A percentile compares a stretch with the other conserved stretches of the same genome.
Conservation (phyloP, 2,888 invertebrate genomes). For the Hedya salicella region DNA sequence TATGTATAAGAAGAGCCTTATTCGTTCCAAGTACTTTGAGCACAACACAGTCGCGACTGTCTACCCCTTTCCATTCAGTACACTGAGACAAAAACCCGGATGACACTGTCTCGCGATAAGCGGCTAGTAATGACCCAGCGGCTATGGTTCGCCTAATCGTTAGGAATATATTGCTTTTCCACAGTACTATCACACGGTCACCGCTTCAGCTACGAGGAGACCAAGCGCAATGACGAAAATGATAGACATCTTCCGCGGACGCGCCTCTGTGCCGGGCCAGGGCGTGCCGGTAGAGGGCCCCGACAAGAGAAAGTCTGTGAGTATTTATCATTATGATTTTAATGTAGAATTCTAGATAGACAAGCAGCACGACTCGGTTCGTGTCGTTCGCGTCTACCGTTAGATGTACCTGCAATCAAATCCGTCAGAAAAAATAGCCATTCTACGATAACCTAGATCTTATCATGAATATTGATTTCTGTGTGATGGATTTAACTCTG, state of each 20-base stretch:
- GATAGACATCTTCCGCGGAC: constrained; percentile 93
- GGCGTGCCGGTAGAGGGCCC: constrained; percentile 55
- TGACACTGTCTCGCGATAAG: too few relatives aligned
- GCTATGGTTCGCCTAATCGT: too few relatives aligned
- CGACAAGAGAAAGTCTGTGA: constrained; percentile 70
- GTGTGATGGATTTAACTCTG: too few relatives aligned
- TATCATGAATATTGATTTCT: too few relatives aligned
- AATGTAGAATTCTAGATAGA: neutral
- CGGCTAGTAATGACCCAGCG: too few relatives aligned
- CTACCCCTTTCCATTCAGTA: too few relatives aligned
- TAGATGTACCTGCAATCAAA: constrained; percentile 7
- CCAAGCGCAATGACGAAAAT: constrained; percentile 95
- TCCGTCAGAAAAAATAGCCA: too few relatives aligned
- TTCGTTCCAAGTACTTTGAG: too few relatives aligned
- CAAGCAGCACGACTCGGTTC: neutral
- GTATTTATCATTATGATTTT: constrained; percentile 52
- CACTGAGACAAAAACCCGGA: too few relatives aligned
- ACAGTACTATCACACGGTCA: constrained; percentile 90
- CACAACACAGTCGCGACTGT: too few relatives aligned
- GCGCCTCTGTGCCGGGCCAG: constrained; percentile 65
- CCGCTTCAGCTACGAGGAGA: constrained; percentile 82
- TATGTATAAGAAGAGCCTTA: too few relatives aligned
- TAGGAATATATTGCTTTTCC: constrained; percentile 30
- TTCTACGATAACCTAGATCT: too few relatives aligned
- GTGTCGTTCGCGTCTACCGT: neutral